Base-by-base conservation (phyloP, 2,797 vertebrate species). In the Eospalax fontanierii region DNA sequence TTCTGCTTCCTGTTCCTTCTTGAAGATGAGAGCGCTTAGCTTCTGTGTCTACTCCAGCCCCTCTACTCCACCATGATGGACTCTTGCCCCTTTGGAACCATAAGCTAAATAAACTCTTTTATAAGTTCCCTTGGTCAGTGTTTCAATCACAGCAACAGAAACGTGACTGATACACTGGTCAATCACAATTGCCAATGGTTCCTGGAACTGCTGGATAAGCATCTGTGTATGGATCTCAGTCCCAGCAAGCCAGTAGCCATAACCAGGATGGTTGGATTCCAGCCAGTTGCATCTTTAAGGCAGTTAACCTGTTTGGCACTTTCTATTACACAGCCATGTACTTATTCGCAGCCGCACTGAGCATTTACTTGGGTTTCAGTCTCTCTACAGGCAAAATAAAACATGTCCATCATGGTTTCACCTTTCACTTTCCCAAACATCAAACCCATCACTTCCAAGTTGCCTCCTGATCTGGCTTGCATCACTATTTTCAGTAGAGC, bases 301-400 rank as follows among this genome's bases (percentile, higher is more conserved):
- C 99, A 99, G 38, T 99, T 99, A 87, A 99, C 99, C 99, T 99
- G 99, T 97, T 99, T 99, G 63, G 99, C 99, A 63, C 99, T 99
- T 97, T 99, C 99, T 65, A 99, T 99, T 99, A 99, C 0, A 99
- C 99, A 4, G 99, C 99, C 99, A 99, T 99, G 96, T 99, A 99
- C 94, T 99, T 99, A 74, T 99, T 99, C 0, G 99, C 99, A 78
- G 99, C 99, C 78, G 99, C 99, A n/a, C 97, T 99, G 99, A 3
- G 99, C 99, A 38, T 99, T 99, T 88, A 99, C 99, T 50, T 99
- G 98, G 1, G 99, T 99, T 96, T 99, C 99, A 0, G 99, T 99
- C 99, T 99, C 97, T 99, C 99, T 96, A 99, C 99, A 0, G 99
- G 99, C 97, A 99, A 96, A 40, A 99, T 99, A 94, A 99, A 99